A percentile compares a stretch with the other conserved stretches of the same genome.
These are phyloP conservation scores for Aurelia coerulea DNA, from an alignment of 30 jellyfish, hydroid and myxozoan species.

Conservation along the genomic window DNA sequence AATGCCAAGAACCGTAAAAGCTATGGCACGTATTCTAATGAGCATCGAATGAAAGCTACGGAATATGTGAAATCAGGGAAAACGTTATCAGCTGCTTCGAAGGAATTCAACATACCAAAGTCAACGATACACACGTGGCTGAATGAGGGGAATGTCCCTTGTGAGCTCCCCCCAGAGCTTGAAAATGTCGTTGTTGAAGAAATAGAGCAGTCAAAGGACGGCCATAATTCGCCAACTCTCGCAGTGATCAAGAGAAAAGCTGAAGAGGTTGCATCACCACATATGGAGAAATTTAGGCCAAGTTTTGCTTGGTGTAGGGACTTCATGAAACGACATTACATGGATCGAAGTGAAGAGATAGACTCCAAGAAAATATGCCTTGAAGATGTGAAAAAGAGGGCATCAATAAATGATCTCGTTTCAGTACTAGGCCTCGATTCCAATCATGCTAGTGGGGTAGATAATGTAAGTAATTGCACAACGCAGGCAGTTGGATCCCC, in stretches of 20 bases:
- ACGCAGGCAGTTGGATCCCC: neutral
- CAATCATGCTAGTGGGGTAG: neutral
- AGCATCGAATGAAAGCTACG: constrained; percentile 68
- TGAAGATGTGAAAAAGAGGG: constrained; percentile 26
- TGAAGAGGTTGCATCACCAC: constrained; percentile 76
- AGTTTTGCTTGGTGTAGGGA: constrained; percentile 87
- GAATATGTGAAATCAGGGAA: constrained; percentile 72
- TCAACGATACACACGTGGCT: constrained; percentile 83
- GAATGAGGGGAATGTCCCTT: constrained; percentile 68
- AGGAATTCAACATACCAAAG: constrained; percentile 71
- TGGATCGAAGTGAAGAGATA: constrained; percentile 49
- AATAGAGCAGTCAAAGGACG: constrained; percentile 63
- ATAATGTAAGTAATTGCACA: neutral
- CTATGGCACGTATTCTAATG: constrained; percentile 77
- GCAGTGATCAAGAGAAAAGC: constrained; percentile 66
- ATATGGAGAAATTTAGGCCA: constrained; percentile 64
- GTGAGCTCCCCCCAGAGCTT: constrained; percentile 69
- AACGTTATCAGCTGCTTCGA: constrained; percentile 71
- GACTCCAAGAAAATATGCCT: constrained; percentile 54
- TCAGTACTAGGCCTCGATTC: constrained; percentile 63
- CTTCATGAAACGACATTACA: constrained; percentile 72
- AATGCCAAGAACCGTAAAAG: constrained; percentile 52
- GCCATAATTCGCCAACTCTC: constrained; percentile 52
- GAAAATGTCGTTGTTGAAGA: constrained; percentile 61
- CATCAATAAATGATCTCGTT: constrained; percentile 40